phyloP scores from a whole-genome alignment of 2,113 vertebrate species.

The Orycteropus afer region DNA sequence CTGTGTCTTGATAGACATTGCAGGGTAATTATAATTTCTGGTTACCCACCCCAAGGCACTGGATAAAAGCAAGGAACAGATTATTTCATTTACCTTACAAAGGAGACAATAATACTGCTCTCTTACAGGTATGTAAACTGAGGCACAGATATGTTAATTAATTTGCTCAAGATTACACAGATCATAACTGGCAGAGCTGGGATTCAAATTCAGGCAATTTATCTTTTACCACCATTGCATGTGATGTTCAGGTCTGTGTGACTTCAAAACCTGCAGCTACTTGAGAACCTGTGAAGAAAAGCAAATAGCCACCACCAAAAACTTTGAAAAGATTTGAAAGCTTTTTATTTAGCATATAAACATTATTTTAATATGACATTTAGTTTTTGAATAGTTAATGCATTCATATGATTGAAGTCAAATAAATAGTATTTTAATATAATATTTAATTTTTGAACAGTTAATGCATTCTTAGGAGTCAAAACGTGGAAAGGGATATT shows the following conservation, averaged over 20 bases:
- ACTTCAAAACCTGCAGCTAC: neutral
- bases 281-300: neutral
- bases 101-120: neutral
- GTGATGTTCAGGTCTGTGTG: neutral
- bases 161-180: too few species aligned
- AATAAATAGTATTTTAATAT: too few species aligned
- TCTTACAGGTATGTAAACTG: neutral
- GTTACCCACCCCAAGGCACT: neutral
- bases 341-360: neutral
- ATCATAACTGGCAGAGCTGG: too few species aligned
- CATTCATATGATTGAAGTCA: neutral
- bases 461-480: too few species aligned
- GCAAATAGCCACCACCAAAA: neutral
- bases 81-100: neutral
- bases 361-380: neutral
- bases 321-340: neutral
- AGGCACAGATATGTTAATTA: too few species aligned
- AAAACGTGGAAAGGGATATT: neutral
- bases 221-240: too few species aligned
- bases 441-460: too few species aligned
- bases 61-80: neutral
- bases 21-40: neutral
- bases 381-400: slow-evolving; percentile 9
- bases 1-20: neutral
- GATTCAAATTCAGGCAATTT: too few species aligned